phyloP scores from a whole-genome alignment of 1,140 invertebrate genomes.

The Dysdera silvatica region DNA sequence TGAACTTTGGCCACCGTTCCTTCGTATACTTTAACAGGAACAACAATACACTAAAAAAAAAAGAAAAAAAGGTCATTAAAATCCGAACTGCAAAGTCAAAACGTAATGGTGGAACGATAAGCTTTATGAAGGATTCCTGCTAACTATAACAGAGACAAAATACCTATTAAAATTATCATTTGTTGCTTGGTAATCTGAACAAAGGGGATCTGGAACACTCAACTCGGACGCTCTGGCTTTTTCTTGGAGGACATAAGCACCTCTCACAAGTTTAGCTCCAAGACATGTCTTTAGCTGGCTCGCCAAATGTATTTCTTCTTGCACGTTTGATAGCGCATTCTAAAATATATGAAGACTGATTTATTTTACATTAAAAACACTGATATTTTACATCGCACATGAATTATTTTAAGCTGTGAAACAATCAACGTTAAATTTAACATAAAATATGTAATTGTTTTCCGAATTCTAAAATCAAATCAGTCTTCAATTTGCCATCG shows the following conservation, averaged over 20 bases:
- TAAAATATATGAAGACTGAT: too few species aligned
- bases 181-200: conserved; percentile 82
- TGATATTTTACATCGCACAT: too few species aligned
- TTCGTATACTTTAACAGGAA: not conserved
- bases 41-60: not conserved
- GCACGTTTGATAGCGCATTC: not conserved
- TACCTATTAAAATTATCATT: conserved; percentile 82
- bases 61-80: not conserved
- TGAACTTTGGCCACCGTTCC: not conserved
- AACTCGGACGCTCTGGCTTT: conserved; percentile 74
- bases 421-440: too few species aligned
- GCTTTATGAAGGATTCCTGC: too few species aligned
- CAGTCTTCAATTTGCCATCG: too few species aligned
- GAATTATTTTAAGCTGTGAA: too few species aligned
- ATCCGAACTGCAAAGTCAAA: too few species aligned
- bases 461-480: too few species aligned
- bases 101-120: too few species aligned
- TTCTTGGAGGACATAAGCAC: conserved; percentile 97
- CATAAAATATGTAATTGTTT: too few species aligned
- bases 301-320: conserved; percentile 2
- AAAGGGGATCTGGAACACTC: conserved; percentile 91
- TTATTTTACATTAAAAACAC: too few species aligned
- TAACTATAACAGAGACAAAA: too few species aligned
- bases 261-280: conserved; percentile 94
- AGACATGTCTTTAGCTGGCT: conserved; percentile 50